Conservation (phyloP, 92 coral and sea anemone genomes). For the Actinostola sp. region DNA sequence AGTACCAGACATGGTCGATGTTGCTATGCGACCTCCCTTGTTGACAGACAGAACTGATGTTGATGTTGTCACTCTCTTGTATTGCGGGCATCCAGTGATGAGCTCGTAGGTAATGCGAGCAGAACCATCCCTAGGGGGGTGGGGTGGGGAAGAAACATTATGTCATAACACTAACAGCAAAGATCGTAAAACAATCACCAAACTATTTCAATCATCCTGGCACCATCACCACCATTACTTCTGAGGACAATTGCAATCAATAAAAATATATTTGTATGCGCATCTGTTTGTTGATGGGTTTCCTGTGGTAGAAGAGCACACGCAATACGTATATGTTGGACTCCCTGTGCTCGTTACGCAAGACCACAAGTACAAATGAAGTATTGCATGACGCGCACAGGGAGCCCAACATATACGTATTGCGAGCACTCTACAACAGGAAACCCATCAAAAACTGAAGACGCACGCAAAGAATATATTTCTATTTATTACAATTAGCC, state of each 20-base stretch:
- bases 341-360: too few species aligned
- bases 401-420: too few species aligned
- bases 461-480: too few species aligned
- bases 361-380: too few species aligned
- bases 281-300: too few species aligned
- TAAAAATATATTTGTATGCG: too few species aligned
- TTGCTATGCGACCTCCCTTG: constrained; percentile 73
- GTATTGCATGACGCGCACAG: too few species aligned
- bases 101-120: constrained; percentile 80
- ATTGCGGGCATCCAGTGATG: constrained; percentile 70
- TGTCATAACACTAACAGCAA: not conserved
- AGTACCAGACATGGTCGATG: constrained; percentile 85
- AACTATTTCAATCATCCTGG: constrained; percentile 1
- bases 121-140: constrained; percentile 72
- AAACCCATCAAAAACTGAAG: too few species aligned
- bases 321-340: too few species aligned
- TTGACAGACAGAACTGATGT: constrained; percentile 67
- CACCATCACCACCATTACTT: not conserved
- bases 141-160: not conserved
- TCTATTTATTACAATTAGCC: too few species aligned
- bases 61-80: constrained; percentile 27
- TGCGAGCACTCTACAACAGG: too few species aligned
- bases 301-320: too few species aligned
- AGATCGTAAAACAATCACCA: not conserved
- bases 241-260: not conserved